phyloP scores from a whole-genome alignment of 1,140 invertebrate genomes.

The Drosophila chauvacae region DNA sequence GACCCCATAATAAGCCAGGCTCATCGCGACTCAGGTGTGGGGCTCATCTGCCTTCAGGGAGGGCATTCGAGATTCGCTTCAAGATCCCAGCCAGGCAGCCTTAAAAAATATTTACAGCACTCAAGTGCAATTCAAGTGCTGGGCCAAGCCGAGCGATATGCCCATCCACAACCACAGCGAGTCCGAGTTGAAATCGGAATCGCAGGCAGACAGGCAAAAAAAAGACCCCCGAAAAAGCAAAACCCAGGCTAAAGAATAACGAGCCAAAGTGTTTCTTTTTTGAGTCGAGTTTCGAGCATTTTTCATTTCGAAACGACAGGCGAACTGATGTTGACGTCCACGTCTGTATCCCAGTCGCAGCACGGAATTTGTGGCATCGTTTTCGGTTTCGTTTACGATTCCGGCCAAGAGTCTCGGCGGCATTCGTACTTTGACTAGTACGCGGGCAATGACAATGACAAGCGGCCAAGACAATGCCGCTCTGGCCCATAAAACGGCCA shows the following conservation, averaged over 20 bases:
- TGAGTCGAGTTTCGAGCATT: slow-evolving; percentile 62
- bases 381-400: slow-evolving; percentile 48
- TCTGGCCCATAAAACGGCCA: slow-evolving; percentile 66
- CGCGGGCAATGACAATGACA: slow-evolving; percentile 54
- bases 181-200: slow-evolving; percentile 43
- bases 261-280: slow-evolving; percentile 74
- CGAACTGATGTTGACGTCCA: slow-evolving; percentile 77
- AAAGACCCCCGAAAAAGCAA: slow-evolving; percentile 48
- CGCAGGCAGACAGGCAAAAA: slow-evolving; percentile 33
- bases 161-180: slow-evolving; percentile 47
- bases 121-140: slow-evolving; percentile 81
- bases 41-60: slow-evolving; percentile 47
- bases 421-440: slow-evolving; percentile 64
- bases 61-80: slow-evolving; percentile 72
- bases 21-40: slow-evolving; percentile 37
- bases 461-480: slow-evolving; percentile 59
- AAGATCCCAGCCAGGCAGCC: slow-evolving; percentile 63
- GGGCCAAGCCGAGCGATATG: slow-evolving; percentile 70
- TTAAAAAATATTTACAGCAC: slow-evolving; percentile 82
- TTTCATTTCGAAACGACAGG: slow-evolving; percentile 80
- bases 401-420: slow-evolving; percentile 40
- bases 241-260: slow-evolving; percentile 63
- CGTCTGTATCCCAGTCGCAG: slow-evolving; percentile 58
- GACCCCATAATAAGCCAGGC: slow-evolving; percentile 73
- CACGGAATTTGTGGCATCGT: slow-evolving; percentile 65